Evolutionary conservation across 1,140 invertebrate species (phyloP).

Genomic region (Drosophila hydei): DNA sequence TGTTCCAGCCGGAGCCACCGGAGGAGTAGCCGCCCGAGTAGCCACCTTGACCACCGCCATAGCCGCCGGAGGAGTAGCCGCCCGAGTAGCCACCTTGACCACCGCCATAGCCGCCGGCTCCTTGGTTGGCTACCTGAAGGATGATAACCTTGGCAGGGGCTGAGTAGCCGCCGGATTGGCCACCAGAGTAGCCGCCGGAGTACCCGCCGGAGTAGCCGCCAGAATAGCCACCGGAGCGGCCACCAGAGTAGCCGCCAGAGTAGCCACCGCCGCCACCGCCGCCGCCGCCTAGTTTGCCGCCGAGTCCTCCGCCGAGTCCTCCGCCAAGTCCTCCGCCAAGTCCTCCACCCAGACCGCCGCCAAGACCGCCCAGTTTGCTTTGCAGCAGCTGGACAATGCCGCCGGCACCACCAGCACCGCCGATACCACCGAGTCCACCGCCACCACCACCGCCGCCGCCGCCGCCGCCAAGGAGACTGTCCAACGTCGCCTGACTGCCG

Average conservation of each 20-base stretch:
- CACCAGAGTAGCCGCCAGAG: constrained; percentile 35
- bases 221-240: constrained; percentile 21
- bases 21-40: constrained; percentile 39
- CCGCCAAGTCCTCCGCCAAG: constrained; percentile 22
- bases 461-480: constrained; percentile 62
- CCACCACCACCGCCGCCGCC: constrained; percentile 53
- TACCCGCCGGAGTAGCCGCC: constrained; percentile 41
- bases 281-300: constrained; percentile 42
- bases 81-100: constrained; percentile 42
- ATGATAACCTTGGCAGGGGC: constrained; percentile 55
- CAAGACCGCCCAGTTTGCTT: constrained; percentile 54
- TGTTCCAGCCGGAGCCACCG: constrained; percentile 60
- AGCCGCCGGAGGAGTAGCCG: constrained; percentile 41
- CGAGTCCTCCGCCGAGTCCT: constrained; percentile 29
- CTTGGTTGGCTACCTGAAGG: constrained; percentile 58
- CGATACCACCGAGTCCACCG: constrained; percentile 32
- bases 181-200: constrained; percentile 34
- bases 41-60: constrained; percentile 18
- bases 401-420: constrained; percentile 42
- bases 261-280: constrained; percentile 34
- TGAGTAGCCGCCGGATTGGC: constrained; percentile 14
- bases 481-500: constrained; percentile 58
- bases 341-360: constrained; percentile 31
- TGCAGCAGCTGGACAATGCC: constrained; percentile 62
- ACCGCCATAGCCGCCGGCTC: constrained; percentile 30